Evolutionary conservation across 2,888 invertebrate species (phyloP).

Genomic region (Hirtodrosophila histrioides): DNA sequence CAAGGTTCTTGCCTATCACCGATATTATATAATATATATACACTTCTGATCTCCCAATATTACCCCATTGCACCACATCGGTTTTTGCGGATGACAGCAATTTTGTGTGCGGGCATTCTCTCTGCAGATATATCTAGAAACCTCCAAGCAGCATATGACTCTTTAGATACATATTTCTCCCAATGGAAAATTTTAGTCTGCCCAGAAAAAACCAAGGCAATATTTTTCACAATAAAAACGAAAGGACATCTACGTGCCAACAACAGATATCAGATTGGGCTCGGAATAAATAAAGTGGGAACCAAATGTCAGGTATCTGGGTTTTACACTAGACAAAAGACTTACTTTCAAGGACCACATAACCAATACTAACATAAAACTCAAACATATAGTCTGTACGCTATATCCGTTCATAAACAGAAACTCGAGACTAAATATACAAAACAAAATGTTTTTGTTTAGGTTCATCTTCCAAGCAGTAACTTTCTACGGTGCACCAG

Average conservation of each 20-base stretch:
- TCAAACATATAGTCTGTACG: too few species aligned
- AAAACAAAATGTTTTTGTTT: constrained; percentile 3
- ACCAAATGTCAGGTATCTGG: constrained; percentile 10
- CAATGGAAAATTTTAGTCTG: too few species aligned
- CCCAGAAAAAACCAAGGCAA: too few species aligned
- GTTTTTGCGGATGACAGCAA: neutral
- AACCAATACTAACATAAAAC: neutral
- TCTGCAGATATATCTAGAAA: constrained; percentile 7
- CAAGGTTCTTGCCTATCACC: too few species aligned
- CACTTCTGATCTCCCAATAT: too few species aligned
- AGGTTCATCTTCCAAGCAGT: constrained; percentile 5
- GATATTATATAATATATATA: too few species aligned
- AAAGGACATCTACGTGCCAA: too few species aligned
- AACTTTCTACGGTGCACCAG: constrained; percentile 7
- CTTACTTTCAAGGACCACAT: constrained; percentile 6
- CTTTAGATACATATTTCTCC: too few species aligned
- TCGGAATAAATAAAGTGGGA: constrained; percentile 1
- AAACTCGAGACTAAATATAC: neutral
- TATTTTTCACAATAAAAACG: too few species aligned
- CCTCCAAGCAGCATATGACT: constrained; percentile 4
- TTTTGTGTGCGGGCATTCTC: constrained; percentile 1
- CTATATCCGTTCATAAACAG: too few species aligned
- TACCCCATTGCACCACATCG: too few species aligned
- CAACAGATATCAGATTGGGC: too few species aligned
- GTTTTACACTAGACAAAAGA: constrained; percentile 10